These are phyloP conservation scores for Trichogramma dendrolimi DNA, from an alignment of 2,888 invertebrate species.

Conservation along the genomic window DNA sequence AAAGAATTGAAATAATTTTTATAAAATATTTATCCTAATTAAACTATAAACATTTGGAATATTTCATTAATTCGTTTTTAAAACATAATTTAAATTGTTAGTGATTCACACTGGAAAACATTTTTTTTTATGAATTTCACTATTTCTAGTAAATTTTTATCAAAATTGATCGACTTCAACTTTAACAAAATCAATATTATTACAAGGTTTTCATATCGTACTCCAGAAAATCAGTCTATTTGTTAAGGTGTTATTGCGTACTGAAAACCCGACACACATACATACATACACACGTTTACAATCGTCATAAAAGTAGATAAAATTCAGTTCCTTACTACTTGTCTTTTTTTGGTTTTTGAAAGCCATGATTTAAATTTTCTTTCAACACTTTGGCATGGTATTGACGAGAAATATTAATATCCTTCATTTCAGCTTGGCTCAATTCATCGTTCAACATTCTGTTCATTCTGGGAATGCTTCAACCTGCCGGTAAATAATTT, in stretches of 20 bases:
- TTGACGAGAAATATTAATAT: slow-evolving; percentile 1
- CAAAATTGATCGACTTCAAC: too few relatives aligned
- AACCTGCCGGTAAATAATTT: neutral
- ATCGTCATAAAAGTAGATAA: too few relatives aligned
- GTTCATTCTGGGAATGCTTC: neutral
- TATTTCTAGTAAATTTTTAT: neutral
- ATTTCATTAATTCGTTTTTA: too few relatives aligned
- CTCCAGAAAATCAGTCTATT: too few relatives aligned
- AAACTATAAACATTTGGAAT: too few relatives aligned
- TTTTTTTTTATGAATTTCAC: neutral
- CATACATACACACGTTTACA: too few relatives aligned
- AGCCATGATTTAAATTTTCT: neutral
- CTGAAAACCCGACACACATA: too few relatives aligned
- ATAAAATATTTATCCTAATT: too few relatives aligned
- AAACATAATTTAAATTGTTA: too few relatives aligned
- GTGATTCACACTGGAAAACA: neutral
- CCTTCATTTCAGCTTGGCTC: neutral
- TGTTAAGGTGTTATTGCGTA: too few relatives aligned
- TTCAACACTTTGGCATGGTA: neutral
- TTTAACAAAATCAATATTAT: too few relatives aligned
- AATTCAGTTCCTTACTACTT: neutral
- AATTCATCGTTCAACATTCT: neutral
- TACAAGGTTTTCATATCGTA: too few relatives aligned
- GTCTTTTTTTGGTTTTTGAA: neutral
- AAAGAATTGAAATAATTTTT: neutral